Evolutionary conservation across 2,888 invertebrate genomes (phyloP), one percentile per base, ranked within the genome.

Genomic region (Drosophila rubida): DNA sequence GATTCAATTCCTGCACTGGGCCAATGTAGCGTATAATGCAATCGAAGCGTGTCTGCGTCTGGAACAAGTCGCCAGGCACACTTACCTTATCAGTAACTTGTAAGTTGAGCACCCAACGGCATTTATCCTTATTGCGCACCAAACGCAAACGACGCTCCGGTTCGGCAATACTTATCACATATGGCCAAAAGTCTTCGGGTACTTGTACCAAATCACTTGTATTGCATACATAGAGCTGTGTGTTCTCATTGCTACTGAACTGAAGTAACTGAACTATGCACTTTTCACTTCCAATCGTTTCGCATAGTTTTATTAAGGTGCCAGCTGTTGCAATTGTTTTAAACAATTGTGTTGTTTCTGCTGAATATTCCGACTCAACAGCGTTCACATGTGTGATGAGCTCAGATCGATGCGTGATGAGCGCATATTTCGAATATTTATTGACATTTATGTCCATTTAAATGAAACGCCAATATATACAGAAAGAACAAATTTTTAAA

Each of bases 21-120:
- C 94, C 94, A 78, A 94, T 93, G 79, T 92, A 94, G 75, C 92
- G 89, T 22, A 91, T 92, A 51, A 94, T 93, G 69, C 92, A 92
- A 67, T 82, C 74, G 54, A 71, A 90, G 11, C 60, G 6, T 23
- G 62, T 48, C 25, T 76, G 62, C 22, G 55, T 74, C 25, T 82
- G 74, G 39, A 89, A 89, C 30, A 90, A 85, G 70, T 92, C 92
- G 9, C 92, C 93, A 49, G 92, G 91, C 11, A 91, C 90, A 68
- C 89, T 88, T 32, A 93, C 91, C 19, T 93, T 76, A 68, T 79
- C 90, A 75, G 83, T 91, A 22, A 19, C 27, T 49, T 84, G 83
- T 57, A 90, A 49, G 44, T 78, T 63, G 23, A 79, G 65, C 19
- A 94, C 84, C 77, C 92, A 92, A 42, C 93, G 91, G 69, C 93